Percentiles rank a stretch among this genome's conserved stretches.
Evolutionary conservation across 2,888 invertebrate species (phyloP).

Genomic region (Lochmaea capreae): DNA sequence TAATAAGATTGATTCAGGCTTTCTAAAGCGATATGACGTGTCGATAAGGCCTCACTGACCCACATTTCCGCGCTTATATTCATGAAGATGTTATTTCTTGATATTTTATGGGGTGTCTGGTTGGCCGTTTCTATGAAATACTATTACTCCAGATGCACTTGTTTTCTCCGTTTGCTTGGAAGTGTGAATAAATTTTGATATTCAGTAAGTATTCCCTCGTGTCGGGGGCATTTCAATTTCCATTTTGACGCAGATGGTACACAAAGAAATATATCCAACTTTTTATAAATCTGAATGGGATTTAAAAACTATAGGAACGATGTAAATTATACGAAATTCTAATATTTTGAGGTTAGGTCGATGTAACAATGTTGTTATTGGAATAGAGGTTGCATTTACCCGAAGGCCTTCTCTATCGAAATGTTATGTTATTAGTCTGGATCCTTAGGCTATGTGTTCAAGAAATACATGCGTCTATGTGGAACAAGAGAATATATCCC

Average conservation of each 20-base stretch:
- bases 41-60: conserved; percentile 50
- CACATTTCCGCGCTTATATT: conserved; percentile 46
- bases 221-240: background rate
- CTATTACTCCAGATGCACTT: conserved; percentile 23
- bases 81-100: conserved; percentile 44
- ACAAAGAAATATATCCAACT: background rate
- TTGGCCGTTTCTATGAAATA: conserved; percentile 27
- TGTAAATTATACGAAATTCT: too few relatives aligned
- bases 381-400: background rate
- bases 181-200: conserved; percentile 26
- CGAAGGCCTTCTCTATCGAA: background rate
- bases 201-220: conserved; percentile 1
- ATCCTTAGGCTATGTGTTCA: background rate
- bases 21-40: conserved; percentile 47
- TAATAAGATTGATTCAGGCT: conserved; percentile 54
- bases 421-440: background rate
- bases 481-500: too few relatives aligned
- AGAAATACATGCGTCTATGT: too few relatives aligned
- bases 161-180: conserved; percentile 25
- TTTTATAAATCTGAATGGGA: too few relatives aligned
- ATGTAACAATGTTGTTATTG: background rate
- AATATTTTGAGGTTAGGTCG: too few relatives aligned
- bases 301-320: too few relatives aligned
- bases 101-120: conserved; percentile 41
- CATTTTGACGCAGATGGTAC: background rate